Evolutionary conservation across 2,888 invertebrate genomes (phyloP), one percentile per base, ranked within the genome.

Genomic region (Empis livida): DNA sequence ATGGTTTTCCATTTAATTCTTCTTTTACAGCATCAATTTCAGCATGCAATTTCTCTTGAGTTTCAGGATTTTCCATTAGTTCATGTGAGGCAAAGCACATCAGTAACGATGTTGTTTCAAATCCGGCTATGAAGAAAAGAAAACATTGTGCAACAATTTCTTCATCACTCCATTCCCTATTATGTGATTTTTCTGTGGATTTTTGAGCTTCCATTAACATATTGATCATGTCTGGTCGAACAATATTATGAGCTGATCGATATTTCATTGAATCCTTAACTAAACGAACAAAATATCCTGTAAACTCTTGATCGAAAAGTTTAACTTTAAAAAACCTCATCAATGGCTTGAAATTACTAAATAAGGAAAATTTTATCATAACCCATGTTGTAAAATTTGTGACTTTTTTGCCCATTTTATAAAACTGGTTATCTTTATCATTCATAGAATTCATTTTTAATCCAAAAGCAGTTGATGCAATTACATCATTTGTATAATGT

Each of bases 141-240:
- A 75, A 67, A 14, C 72, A 72, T 61, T 79, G 79, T 0, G 78
- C 74, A 1, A 75, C 71, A 13, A 79, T 67, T 46, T 78, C 77
- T 1, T 72, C 67, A 51, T 77, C 75, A 8, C 54, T 60, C 67
- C 68, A 67, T 16, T 61, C 57, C 2, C 61, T 62, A 14, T 49
- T 54, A 9, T 27, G 23, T 2, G 9, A 27, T 39, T 6, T 10
- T 15, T 39, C 10, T 0, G 38, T 20, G 5, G 42, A 59, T 10
- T 57, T 57, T 46, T 69, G 71, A 1, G 73, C 70, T 56, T 73
- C 70, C 68, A 75, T 69, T 3, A 77, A 59, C 47, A 76, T 63
- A 51, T 77, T 69, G 20, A 77, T 73, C 73, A 77, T 71, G 53
- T 77, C 77, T 4, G 71, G 72, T 4, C 77, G 65, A 2, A 70